A percentile compares a stretch with the other conserved stretches of the same genome.
phyloP scores from a whole-genome alignment of 2,888 invertebrate species.

The Tinea semifulvella region DNA sequence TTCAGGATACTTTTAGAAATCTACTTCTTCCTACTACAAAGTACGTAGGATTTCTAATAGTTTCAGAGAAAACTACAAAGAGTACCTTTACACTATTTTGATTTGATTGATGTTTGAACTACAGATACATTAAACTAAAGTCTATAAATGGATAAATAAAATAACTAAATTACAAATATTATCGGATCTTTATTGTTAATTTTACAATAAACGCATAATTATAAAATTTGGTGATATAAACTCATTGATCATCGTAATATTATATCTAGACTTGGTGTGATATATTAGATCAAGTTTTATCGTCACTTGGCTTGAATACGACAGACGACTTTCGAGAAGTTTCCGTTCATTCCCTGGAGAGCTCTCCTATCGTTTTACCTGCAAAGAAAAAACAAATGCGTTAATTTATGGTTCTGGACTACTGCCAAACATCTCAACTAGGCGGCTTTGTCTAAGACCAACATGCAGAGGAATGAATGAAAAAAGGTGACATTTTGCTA shows the following conservation, averaged over 20 bases:
- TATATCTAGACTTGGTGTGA: no score
- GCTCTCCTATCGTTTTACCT: conserved; percentile 60
- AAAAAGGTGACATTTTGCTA: conserved; percentile 35
- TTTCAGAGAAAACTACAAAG: no score
- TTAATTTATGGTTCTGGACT: conserved; percentile 60
- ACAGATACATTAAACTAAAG: no score
- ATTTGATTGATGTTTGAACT: no score
- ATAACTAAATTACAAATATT: conserved; percentile 1
- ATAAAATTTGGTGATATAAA: no score
- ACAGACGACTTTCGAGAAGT: conserved; percentile 25
- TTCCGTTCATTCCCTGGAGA: conserved; percentile 34
- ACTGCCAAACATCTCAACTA: conserved; percentile 60
- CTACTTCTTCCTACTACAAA: no score
- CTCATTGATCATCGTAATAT: no score
- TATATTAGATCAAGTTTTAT: not conserved
- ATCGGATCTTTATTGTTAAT: not conserved
- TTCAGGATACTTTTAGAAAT: no score
- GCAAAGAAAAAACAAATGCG: conserved; percentile 56
- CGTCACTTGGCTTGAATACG: not conserved
- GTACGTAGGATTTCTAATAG: no score
- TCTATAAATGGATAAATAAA: no score
- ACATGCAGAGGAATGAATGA: conserved; percentile 54
- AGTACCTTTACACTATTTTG: no score
- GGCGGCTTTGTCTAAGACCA: conserved; percentile 42
- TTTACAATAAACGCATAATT: conserved; percentile 3